Evolutionary conservation across 2,888 invertebrate genomes (phyloP).

Genomic region (Clostera curtula): DNA sequence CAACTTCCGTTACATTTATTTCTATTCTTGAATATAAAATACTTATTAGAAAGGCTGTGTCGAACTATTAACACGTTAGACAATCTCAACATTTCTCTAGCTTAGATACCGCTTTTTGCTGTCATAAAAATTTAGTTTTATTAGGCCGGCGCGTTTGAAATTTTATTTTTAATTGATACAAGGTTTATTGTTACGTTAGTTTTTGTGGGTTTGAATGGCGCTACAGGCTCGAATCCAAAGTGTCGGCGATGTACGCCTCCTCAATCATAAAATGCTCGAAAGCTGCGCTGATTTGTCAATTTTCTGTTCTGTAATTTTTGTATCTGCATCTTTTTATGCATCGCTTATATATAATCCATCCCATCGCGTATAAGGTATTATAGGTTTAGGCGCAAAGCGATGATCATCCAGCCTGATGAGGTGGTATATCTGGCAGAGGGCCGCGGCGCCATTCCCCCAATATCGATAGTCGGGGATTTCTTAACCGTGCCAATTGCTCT

Average conservation of each 20-base stretch:
- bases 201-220: conserved; percentile 14
- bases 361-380: too few relatives aligned
- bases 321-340: too few relatives aligned
- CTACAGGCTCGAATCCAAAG: conserved; percentile 5
- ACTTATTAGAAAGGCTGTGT: conserved; percentile 35
- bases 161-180: conserved; percentile 18
- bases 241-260: conserved; percentile 3
- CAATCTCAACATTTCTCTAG: conserved; percentile 26
- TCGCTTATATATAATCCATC: too few relatives aligned
- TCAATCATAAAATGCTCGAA: conserved; percentile 8
- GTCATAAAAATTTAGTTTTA: conserved; percentile 16
- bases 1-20: conserved; percentile 5
- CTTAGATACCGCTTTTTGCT: conserved; percentile 5
- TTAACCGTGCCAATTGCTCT: too few relatives aligned
- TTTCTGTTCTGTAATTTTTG: too few relatives aligned
- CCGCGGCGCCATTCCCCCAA: too few relatives aligned
- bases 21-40: conserved; percentile 7
- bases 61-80: conserved; percentile 25
- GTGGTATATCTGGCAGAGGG: too few relatives aligned
- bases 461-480: too few relatives aligned
- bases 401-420: too few relatives aligned
- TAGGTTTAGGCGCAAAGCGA: too few relatives aligned
- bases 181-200: conserved; percentile 13
- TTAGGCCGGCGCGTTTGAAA: conserved; percentile 12
- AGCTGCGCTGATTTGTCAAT: conserved; percentile 14